Base-by-base conservation (phyloP, 1,140 invertebrate species). In the Samia ricini region DNA sequence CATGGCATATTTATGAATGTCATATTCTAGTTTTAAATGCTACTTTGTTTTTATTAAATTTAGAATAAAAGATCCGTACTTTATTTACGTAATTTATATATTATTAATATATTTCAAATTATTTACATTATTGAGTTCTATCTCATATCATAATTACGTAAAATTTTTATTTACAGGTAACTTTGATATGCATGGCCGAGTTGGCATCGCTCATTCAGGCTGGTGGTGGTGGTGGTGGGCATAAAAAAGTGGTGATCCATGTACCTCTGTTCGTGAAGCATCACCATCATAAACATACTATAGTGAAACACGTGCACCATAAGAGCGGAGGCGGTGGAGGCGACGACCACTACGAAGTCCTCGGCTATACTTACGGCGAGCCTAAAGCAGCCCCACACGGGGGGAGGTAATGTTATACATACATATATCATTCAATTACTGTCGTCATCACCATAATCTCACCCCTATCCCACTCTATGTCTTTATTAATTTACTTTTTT, bases 241-340 rank as follows among this genome's bases (percentile, higher is more conserved):
- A 93, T 75, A 93, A 93, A 78, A 92, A 93, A 71, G 90, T 93
- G 52, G 88, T 93, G 63, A 93, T 93, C 73, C 92, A 93, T 76
- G 92, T 93, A 4, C 92, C 92, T 2, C 79, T 91, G 69, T 92
- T 91, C 71, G 91, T 93, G 50, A 92, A 93, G 59, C 90, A 91
- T 60, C 91, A 93, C 67, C 92, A 93, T 64, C 92, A 93, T 72
- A 93, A 92, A 29, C 92, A 93, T 74, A 93, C 92, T 5, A 90
- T 93, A 29, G 91, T 92, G 62, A 93, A 93, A 64, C 92, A 93
- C 68, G 83, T 93, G 0, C 87, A 91, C 67, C 90, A 91, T 68
- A 91, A 91, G 72, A 86, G 86, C 59, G 91, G 89, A 57, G 83
- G 86, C n/a, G 88, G 86, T 7, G 87, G 85, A 24, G 88, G 88